Conservation (phyloP, 2,888 invertebrate genomes). For the Drepanosiphum platanoidis region DNA sequence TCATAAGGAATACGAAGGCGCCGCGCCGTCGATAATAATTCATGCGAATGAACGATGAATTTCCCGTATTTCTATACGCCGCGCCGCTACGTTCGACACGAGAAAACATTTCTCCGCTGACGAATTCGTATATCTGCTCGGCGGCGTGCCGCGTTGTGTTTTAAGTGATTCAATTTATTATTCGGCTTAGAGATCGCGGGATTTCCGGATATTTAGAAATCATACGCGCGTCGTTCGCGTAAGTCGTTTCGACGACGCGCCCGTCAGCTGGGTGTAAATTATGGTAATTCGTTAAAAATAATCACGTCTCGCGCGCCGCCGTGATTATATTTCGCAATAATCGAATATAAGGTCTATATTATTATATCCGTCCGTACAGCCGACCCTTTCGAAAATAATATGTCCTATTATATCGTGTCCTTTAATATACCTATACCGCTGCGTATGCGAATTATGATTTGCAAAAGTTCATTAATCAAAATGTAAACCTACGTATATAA, state of each 20-base stretch:
- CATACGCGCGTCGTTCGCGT: no score
- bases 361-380: not conserved
- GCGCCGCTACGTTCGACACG: not conserved
- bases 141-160: not conserved
- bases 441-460: not conserved
- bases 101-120: not conserved
- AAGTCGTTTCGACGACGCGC: no score
- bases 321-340: not conserved
- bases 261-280: no score
- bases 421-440: not conserved
- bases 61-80: no score
- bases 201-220: not conserved
- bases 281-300: not conserved
- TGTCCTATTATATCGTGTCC: no score
- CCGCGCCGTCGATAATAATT: not conserved
- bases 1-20: no score
- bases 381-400: not conserved
- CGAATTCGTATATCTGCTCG: not conserved
- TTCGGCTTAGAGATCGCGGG: not conserved
- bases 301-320: not conserved
- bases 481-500: not conserved
- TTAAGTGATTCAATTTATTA: conserved; percentile 12
- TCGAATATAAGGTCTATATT: not conserved
- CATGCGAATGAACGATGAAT: not conserved
- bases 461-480: conserved; percentile 1